Evolutionary conservation across 2,888 invertebrate species (phyloP).

Genomic region (Maniola hyperantus): DNA sequence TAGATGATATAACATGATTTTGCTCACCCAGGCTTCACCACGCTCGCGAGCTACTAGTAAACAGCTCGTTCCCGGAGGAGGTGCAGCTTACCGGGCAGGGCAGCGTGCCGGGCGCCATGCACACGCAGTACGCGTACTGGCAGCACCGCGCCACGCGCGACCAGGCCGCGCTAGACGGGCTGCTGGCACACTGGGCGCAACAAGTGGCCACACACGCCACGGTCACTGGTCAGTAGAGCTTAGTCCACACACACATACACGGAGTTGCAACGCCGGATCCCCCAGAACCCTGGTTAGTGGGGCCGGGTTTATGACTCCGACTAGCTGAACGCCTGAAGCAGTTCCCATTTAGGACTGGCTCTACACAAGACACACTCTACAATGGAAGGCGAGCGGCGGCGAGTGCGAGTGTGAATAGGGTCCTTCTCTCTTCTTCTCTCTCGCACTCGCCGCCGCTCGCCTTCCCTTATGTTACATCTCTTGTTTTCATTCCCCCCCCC

Average conservation of each 20-base stretch:
- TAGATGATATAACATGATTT: not conserved
- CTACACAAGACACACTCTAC: too few species aligned
- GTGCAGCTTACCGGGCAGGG: slow-evolving; percentile 48
- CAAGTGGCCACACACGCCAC: slow-evolving; percentile 80
- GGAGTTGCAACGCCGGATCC: slow-evolving; percentile 1
- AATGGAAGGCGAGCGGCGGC: too few species aligned
- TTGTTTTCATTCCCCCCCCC: too few species aligned
- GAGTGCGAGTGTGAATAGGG: too few species aligned
- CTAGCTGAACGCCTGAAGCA: too few species aligned
- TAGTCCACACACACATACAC: not conserved
- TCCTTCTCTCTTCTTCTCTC: too few species aligned
- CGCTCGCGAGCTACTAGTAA: slow-evolving; percentile 85
- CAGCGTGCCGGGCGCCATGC: slow-evolving; percentile 57
- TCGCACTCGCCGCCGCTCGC: too few species aligned
- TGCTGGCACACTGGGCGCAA: slow-evolving; percentile 85
- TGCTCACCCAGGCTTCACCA: slow-evolving; percentile 76
- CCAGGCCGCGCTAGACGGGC: slow-evolving; percentile 79
- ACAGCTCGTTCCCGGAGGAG: slow-evolving; percentile 79
- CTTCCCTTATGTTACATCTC: too few species aligned
- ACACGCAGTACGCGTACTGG: slow-evolving; percentile 84
- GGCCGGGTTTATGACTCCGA: too few species aligned
- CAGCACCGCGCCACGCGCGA: slow-evolving; percentile 85
- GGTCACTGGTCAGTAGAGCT: slow-evolving; percentile 45
- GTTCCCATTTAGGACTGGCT: too few species aligned
- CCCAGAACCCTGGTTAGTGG: too few species aligned